A percentile compares a stretch with the other conserved stretches of the same genome.
Evolutionary conservation across 2,888 invertebrate genomes (phyloP).

Genomic region (Eristalinus sepulchralis): DNA sequence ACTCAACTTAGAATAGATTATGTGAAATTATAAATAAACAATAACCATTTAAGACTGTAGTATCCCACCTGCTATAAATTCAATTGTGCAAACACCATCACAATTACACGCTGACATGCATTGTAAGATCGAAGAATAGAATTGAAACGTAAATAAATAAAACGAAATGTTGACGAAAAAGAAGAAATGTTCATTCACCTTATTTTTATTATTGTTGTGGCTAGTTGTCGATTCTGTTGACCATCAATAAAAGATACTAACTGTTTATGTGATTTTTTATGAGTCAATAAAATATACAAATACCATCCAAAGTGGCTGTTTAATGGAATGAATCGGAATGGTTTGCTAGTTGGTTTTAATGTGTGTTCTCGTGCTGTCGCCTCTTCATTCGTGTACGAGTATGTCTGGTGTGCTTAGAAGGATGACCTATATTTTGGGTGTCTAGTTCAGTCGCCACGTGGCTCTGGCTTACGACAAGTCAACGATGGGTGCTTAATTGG

Average conservation of each 20-base stretch:
- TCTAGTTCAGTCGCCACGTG: constrained; percentile 35
- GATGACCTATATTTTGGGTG: constrained; percentile 38
- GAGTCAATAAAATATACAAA: constrained; percentile 55
- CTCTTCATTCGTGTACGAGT: not conserved
- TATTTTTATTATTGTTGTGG: constrained; percentile 22
- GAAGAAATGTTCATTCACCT: constrained; percentile 20
- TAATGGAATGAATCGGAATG: constrained; percentile 51
- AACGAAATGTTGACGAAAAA: constrained; percentile 8
- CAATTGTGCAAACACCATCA: not conserved
- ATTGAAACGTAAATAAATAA: constrained; percentile 5
- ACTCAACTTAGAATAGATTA: not conserved
- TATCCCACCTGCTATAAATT: not conserved
- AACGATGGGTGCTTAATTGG: not conserved
- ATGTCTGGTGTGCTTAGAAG: constrained; percentile 21
- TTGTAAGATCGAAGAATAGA: constrained; percentile 15
- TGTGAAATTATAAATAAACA: not conserved
- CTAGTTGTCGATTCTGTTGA: not conserved
- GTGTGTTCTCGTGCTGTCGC: not conserved
- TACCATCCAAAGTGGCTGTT: constrained; percentile 53
- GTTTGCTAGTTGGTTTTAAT: constrained; percentile 36
- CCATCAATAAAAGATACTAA: constrained; percentile 63
- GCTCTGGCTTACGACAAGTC: not conserved
- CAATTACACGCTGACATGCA: not conserved
- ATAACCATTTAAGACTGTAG: not conserved
- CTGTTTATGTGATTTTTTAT: constrained; percentile 68